Evolutionary conservation across 1,140 invertebrate genomes (phyloP).

Genomic region (Cydia fagiglandana): DNA sequence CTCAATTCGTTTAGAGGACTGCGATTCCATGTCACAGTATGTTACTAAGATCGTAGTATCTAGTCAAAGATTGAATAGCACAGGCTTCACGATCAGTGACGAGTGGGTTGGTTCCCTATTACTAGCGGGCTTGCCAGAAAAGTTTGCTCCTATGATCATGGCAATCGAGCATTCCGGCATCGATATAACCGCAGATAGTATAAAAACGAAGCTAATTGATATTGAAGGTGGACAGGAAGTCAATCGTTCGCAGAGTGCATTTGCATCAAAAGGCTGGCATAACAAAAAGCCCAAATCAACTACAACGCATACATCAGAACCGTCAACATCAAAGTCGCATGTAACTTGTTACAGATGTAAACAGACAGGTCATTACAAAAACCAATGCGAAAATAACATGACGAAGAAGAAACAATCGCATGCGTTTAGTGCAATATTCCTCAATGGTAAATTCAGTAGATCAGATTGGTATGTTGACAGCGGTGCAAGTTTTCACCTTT

Average conservation of each 20-base stretch:
- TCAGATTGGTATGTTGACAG: slow-evolving; percentile 39
- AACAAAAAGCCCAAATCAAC: background rate
- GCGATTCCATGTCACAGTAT: background rate
- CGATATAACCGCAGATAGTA: background rate
- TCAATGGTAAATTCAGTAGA: slow-evolving; percentile 32
- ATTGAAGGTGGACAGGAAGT: background rate
- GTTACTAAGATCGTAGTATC: background rate
- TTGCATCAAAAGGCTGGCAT: background rate
- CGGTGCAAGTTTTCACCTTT: slow-evolving; percentile 38
- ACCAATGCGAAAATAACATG: background rate
- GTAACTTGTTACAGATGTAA: background rate
- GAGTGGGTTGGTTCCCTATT: background rate
- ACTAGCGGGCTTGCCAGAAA: background rate
- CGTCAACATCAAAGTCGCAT: slow-evolving; percentile 12
- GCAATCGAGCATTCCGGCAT: background rate
- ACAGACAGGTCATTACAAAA: background rate
- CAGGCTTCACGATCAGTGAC: background rate
- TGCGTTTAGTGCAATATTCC: slow-evolving; percentile 40
- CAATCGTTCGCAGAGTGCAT: background rate
- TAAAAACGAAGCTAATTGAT: background rate
- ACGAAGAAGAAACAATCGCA: slow-evolving; percentile 33
- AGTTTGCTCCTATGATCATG: background rate
- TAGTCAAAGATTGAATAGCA: background rate
- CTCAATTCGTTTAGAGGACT: background rate
- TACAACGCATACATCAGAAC: background rate